These are phyloP conservation scores for Dastarcus helophoroides DNA, from an alignment of 2,888 invertebrate species.

Conservation along the genomic window DNA sequence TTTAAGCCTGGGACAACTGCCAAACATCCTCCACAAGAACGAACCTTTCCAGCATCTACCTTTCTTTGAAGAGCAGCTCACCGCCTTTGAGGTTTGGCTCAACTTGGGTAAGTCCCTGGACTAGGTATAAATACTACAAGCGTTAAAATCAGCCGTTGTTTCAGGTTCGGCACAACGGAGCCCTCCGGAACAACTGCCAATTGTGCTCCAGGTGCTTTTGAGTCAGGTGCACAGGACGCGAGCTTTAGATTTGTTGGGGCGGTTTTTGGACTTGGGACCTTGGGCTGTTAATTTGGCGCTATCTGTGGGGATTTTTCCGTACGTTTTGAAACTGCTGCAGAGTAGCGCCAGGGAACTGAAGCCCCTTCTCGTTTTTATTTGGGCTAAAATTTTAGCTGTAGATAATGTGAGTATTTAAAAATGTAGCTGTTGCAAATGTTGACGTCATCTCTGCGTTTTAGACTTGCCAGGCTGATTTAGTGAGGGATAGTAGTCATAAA, in stretches of 20 bases:
- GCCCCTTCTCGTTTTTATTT: constrained; percentile 90
- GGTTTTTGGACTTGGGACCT: constrained; percentile 88
- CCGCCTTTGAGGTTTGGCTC: constrained; percentile 95
- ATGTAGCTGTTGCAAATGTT: constrained; percentile 6
- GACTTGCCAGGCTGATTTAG: constrained; percentile 90
- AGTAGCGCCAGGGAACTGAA: constrained; percentile 87
- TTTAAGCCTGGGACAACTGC: constrained; percentile 83
- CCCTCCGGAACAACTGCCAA: constrained; percentile 93
- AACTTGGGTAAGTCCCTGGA: constrained; percentile 47
- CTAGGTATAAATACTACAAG: too few species aligned
- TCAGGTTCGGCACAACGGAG: constrained; percentile 55
- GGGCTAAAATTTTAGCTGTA: constrained; percentile 97
- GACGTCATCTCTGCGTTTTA: constrained; percentile 35
- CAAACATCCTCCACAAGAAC: constrained; percentile 54
- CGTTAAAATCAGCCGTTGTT: too few species aligned
- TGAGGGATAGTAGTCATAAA: constrained; percentile 86
- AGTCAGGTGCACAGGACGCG: constrained; percentile 81
- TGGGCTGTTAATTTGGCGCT: constrained; percentile 94
- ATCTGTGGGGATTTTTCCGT: constrained; percentile 97
- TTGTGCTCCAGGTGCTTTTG: constrained; percentile 79
- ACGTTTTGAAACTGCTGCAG: constrained; percentile 92
- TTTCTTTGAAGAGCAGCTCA: constrained; percentile 96
- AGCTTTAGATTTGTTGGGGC: constrained; percentile 86
- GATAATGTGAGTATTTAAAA: constrained; percentile 60
- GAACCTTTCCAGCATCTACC: constrained; percentile 63